Evolutionary conservation across 2,888 invertebrate species (phyloP), one percentile per base, ranked within the genome.

Genomic region (Drosophila tanythrix): DNA sequence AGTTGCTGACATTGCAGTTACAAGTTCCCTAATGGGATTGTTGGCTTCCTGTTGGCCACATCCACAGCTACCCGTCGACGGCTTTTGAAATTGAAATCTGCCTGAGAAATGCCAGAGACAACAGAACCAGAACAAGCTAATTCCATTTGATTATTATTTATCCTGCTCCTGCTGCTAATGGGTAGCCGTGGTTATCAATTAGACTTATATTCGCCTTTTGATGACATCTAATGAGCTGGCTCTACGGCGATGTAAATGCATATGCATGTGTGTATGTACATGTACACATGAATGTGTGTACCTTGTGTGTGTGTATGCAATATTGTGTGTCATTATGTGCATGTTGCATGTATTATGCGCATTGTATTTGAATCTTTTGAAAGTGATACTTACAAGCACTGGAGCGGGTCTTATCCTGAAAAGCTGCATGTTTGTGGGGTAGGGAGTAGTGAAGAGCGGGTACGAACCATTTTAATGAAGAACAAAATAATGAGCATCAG

Each of bases 351-450:
- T 36, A 50, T 73, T 70, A 65, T 74, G 70, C 53, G 68, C 43
- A 51, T 59, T 35, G 55, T 56, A 46, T 59, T 56, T 25, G 46
- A 33, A 53, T 52, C 65, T 75, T 78, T 61, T 38, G 67, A 73
- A 65, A 7, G 64, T 78, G 81, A 80, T 98, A 98, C 98, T 98
- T 98, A 98, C 98, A 96, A 98, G 96, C 94, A 98, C 98, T 95
- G 98, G 98, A 95, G 97, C 97, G 95, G 98, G 98, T 96, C 97
- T 98, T 95, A 98, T 98, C 98, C 98, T 97, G 97, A 98, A 98
- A 96, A 98, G 97, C 98, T 98, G 93, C 92, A 83, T 91, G 76
- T 84, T 50, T 55, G 73, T 73, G 75, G 69, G 53, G 48, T 25
- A 25, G 46, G 56, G 29, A 63, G 61, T 68, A 63, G 62, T 78